Conservation (phyloP, 2,113 vertebrate genomes). For the Oxyura jamaicensis region DNA sequence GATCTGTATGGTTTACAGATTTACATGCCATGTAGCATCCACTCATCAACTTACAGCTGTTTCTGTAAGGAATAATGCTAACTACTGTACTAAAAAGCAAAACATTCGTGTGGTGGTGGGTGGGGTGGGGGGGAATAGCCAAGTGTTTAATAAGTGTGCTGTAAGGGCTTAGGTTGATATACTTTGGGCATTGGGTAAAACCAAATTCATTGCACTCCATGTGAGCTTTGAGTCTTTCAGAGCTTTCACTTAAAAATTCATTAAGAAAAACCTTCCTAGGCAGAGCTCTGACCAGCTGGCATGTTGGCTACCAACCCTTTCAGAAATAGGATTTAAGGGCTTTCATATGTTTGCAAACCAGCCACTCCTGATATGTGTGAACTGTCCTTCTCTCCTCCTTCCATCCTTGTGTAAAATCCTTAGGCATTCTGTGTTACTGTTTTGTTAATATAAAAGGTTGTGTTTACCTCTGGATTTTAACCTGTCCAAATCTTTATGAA, state of each 20-base stretch:
- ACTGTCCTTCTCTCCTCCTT: neutral
- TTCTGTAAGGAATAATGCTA: neutral
- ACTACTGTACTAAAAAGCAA: neutral
- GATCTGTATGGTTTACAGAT: neutral
- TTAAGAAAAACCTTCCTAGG: conserved; percentile 40
- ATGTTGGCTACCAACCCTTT: neutral
- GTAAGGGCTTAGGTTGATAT: neutral
- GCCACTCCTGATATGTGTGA: neutral
- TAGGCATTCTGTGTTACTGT: neutral
- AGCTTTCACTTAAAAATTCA: conserved; percentile 22
- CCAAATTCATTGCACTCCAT: neutral
- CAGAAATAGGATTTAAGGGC: neutral
- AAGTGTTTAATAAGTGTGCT: neutral
- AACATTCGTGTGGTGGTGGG: too few species aligned
- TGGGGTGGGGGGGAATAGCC: neutral
- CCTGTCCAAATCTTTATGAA: neutral
- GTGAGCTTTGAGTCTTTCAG: neutral
- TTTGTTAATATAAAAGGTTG: neutral
- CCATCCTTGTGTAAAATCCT: neutral
- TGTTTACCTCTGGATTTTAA: neutral
- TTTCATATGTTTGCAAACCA: conserved; percentile 20
- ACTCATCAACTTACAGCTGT: neutral
- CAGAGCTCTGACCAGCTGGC: conserved; percentile 43
- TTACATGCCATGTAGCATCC: neutral
- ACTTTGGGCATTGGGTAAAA: neutral